Evolutionary conservation across 2,888 invertebrate species (phyloP), one percentile per base, ranked within the genome.

Genomic region (Ennomos quercinarius): DNA sequence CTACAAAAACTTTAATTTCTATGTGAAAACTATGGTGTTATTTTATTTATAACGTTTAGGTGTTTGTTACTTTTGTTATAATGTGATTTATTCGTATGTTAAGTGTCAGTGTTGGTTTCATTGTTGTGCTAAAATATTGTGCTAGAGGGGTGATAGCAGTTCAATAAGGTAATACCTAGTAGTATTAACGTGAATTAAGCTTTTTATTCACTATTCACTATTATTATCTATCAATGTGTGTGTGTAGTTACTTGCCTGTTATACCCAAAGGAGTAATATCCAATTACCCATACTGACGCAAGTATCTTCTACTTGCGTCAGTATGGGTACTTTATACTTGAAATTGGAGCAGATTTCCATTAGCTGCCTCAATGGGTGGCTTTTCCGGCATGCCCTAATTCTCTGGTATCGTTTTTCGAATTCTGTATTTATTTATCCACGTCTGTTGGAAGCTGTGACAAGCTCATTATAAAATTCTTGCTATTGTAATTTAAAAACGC

Each of bases 101-200:
- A 63, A 71, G 86, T 87, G 88, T 73, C 61, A 78, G 86, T 90
- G 86, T 67, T 76, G 76, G 71, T 81, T 27, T 77, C 78, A 77
- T 75, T 83, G 83, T 87, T 83, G 84, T 87, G 84, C 73, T 80
- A 68, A 68, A 64, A 66, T 63, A 64, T 67, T 73, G 70, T 76
- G 74, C 71, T 69, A 53, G 72, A 64, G 70, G 71, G 68, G 69
- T 66, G 70, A 73, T 68, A 63, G 67, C 71, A 76, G 80, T 78
- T 76, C 76, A 72, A 77, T 68, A 78, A 84, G 84, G 86, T 86
- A 82, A 74, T 68, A 60, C 69, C n/a, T n/a, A n/a, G n/a, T n/a
- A n/a, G n/a, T 67, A 68, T 42, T 47, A 46, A 47, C 17, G 27
- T 41, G 5, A 47, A 46, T 37, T 10, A 8, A 50, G 35, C 10